A percentile compares a stretch with the other conserved stretches of the same genome.
Conservation (phyloP, 92 coral and sea anemone species). For the Zoanthus solanderi region DNA sequence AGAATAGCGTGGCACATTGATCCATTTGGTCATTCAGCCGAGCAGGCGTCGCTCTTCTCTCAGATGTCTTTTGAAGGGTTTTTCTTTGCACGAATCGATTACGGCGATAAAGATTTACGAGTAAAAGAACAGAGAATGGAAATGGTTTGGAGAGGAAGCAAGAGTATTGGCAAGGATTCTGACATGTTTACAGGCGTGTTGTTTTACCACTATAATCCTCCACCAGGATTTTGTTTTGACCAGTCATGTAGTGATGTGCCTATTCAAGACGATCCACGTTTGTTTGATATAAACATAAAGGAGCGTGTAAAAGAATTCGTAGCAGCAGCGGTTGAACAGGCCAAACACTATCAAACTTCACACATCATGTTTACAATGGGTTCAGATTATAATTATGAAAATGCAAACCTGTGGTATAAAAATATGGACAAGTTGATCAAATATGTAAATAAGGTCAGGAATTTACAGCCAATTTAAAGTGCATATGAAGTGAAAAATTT, state of each 20-base stretch:
- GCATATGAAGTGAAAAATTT: too few species aligned
- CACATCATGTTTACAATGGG: slow-evolving; percentile 96
- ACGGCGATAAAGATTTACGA: slow-evolving; percentile 65
- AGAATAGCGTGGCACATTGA: too few species aligned
- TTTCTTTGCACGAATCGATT: slow-evolving; percentile 81
- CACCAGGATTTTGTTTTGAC: slow-evolving; percentile 91
- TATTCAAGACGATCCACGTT: slow-evolving; percentile 80
- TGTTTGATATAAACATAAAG: slow-evolving; percentile 78
- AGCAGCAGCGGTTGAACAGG: slow-evolving; percentile 67
- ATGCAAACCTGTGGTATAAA: slow-evolving; percentile 91
- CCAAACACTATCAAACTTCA: slow-evolving; percentile 79
- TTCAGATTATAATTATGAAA: slow-evolving; percentile 87
- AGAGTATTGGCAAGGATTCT: slow-evolving; percentile 73
- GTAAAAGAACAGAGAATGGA: slow-evolving; percentile 68
- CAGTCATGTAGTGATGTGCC: slow-evolving; percentile 85
- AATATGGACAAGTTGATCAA: slow-evolving; percentile 89
- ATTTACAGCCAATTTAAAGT: too few species aligned
- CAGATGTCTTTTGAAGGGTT: slow-evolving; percentile 89
- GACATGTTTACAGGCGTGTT: slow-evolving; percentile 96
- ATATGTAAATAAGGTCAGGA: slow-evolving; percentile 80
- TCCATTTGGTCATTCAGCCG: too few species aligned
- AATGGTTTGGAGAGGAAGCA: slow-evolving; percentile 80
- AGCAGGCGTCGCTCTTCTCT: background rate
- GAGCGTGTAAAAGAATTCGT: slow-evolving; percentile 52
- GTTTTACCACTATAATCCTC: slow-evolving; percentile 87